Conservation (phyloP, 2,888 invertebrate species). For the Epsilonema sp. region DNA sequence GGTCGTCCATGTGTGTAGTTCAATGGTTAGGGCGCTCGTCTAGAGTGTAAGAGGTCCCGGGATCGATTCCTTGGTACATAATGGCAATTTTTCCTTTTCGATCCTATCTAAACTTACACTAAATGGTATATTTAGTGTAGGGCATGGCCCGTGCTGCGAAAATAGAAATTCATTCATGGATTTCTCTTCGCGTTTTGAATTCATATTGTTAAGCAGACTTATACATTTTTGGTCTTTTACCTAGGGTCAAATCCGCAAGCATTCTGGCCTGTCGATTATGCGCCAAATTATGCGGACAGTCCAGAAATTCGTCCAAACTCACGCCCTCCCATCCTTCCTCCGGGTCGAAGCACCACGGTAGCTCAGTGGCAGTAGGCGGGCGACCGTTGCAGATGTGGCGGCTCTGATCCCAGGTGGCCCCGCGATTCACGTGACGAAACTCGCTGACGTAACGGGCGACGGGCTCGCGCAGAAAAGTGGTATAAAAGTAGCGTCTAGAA, state of each 20-base stretch:
- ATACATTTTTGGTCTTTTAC: too few species aligned
- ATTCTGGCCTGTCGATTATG: conserved; percentile 89
- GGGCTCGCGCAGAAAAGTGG: conserved; percentile 80
- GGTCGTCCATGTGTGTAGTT: too few species aligned
- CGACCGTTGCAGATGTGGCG: conserved; percentile 33
- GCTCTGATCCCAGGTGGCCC: conserved; percentile 33
- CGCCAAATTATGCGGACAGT: conserved; percentile 78
- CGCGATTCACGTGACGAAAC: conserved; percentile 78
- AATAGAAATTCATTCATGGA: too few species aligned
- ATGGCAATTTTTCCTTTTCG: too few species aligned
- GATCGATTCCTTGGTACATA: too few species aligned
- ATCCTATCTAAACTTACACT: too few species aligned
- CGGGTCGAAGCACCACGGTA: conserved; percentile 43
- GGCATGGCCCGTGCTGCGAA: too few species aligned
- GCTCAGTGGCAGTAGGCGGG: conserved; percentile 51
- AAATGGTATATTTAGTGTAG: too few species aligned
- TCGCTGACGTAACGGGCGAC: conserved; percentile 81
- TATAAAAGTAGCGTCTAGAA: conserved; percentile 79
- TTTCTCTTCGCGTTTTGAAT: too few species aligned
- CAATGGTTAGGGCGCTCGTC: too few species aligned
- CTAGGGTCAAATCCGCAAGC: conserved; percentile 78
- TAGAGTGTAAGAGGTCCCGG: too few species aligned
- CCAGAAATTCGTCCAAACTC: conserved; percentile 66
- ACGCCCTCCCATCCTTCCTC: conserved; percentile 45
- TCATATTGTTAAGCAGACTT: too few species aligned